phyloP scores from a whole-genome alignment of 2,797 vertebrate genomes.

The Rhinogobio ventralis region DNA sequence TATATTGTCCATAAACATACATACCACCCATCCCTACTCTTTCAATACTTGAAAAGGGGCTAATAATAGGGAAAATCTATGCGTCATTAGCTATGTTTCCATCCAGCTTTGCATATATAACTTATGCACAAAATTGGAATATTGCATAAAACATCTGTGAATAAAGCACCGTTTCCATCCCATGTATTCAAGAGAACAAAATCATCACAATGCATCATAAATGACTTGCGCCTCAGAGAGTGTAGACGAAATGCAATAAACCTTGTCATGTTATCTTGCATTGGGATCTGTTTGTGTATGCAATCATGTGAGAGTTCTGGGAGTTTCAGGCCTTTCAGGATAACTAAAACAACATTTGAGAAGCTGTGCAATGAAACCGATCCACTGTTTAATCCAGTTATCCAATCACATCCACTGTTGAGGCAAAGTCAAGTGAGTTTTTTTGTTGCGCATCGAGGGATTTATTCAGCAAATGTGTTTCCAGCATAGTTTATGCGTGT shows the following conservation, averaged over 20 bases:
- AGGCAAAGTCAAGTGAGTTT: neutral
- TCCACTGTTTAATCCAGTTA: neutral
- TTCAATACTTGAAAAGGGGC: neutral
- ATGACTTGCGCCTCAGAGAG: neutral
- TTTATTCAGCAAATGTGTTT: neutral
- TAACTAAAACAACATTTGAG: neutral
- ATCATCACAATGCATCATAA: neutral
- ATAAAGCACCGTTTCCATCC: neutral
- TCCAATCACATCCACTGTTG: neutral
- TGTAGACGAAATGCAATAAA: neutral
- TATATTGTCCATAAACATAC: neutral
- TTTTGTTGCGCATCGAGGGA: neutral
- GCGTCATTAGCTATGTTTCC: neutral
- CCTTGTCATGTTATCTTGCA: neutral
- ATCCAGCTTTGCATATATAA: neutral
- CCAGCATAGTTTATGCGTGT: neutral
- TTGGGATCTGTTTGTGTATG: neutral
- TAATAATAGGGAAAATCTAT: neutral
- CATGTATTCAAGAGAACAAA: neutral
- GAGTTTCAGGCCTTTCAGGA: neutral
- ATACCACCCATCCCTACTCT: slow-evolving; percentile 12
- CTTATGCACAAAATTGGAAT: neutral
- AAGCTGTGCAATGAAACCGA: neutral
- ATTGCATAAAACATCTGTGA: neutral
- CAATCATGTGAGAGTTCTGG: neutral